Evolutionary conservation across 2,797 vertebrate species (phyloP).

Genomic region (Miichthys miiuy): DNA sequence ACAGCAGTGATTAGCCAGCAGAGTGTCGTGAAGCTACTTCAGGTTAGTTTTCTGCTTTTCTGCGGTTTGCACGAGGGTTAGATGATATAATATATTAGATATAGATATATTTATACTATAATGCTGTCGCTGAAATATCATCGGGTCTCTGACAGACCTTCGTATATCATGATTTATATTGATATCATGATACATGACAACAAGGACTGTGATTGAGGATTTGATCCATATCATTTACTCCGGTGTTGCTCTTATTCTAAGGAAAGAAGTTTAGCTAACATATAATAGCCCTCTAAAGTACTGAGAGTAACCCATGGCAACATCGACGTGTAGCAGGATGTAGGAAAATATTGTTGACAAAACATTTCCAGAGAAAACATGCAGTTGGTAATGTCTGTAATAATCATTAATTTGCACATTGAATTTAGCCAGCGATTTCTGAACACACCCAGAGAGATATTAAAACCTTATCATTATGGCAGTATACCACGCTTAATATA

Average conservation of each 20-base stretch:
- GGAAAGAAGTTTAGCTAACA: too few relatives aligned
- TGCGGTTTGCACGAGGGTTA: not conserved
- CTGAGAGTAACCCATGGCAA: not conserved
- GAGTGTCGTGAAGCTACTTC: not conserved
- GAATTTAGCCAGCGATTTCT: not conserved
- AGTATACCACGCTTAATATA: not conserved
- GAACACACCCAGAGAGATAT: slow-evolving; percentile 4
- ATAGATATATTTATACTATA: not conserved
- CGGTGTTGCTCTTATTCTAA: not conserved
- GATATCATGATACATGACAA: not conserved
- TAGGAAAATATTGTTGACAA: too few relatives aligned
- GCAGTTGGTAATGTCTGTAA: too few relatives aligned
- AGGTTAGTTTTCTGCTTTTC: not conserved
- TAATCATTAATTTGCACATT: not conserved
- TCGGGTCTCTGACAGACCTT: not conserved
- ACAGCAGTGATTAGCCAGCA: not conserved
- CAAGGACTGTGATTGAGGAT: not conserved
- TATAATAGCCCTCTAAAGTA: too few relatives aligned
- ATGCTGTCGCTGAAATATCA: not conserved
- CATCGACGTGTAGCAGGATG: not conserved
- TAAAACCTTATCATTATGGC: not conserved
- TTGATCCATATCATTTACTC: not conserved
- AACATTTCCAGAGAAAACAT: not conserved
- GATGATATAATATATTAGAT: not conserved
- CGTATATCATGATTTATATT: too few relatives aligned